Percentiles rank a stretch among this genome's conserved stretches.
phyloP scores from a whole-genome alignment of 2,888 invertebrate genomes.

The Rhogogaster chlorosoma region DNA sequence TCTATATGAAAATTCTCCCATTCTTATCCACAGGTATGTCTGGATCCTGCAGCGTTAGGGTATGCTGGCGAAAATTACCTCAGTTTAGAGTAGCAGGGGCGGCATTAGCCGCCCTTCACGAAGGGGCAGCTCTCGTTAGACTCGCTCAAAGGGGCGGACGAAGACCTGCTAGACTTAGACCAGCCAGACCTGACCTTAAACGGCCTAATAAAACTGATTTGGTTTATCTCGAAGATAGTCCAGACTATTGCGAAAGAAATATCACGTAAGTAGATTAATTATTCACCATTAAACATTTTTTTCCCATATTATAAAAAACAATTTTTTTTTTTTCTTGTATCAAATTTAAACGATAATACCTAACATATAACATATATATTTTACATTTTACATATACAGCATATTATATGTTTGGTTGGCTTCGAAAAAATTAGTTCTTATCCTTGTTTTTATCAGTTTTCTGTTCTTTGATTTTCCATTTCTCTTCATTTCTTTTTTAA shows the following conservation, averaged over 20 bases:
- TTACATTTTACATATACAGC: too few species aligned
- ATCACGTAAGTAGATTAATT: conserved; percentile 83
- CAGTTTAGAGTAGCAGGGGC: conserved; percentile 89
- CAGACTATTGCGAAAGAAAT: conserved; percentile 94
- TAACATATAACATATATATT: too few species aligned
- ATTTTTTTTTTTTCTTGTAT: too few species aligned
- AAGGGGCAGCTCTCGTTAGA: conserved; percentile 92
- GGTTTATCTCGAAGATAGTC: conserved; percentile 93
- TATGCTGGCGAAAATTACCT: conserved; percentile 93
- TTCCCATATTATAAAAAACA: too few species aligned
- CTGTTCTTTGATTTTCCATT: background rate
- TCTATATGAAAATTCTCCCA: background rate
- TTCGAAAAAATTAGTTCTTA: background rate
- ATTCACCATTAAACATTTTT: background rate
- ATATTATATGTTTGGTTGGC: too few species aligned
- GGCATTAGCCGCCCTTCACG: conserved; percentile 88
- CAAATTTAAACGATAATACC: too few species aligned
- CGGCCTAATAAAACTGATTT: conserved; percentile 94
- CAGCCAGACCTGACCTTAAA: conserved; percentile 88
- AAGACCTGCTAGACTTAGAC: conserved; percentile 85
- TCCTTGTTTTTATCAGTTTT: background rate
- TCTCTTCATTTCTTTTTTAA: background rate
- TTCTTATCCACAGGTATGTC: conserved; percentile 82
- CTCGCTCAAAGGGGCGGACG: conserved; percentile 81
- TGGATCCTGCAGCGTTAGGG: conserved; percentile 93